phyloP scores from a whole-genome alignment of 2,797 vertebrate species.

The Pseudocheirus occidentalis region DNA sequence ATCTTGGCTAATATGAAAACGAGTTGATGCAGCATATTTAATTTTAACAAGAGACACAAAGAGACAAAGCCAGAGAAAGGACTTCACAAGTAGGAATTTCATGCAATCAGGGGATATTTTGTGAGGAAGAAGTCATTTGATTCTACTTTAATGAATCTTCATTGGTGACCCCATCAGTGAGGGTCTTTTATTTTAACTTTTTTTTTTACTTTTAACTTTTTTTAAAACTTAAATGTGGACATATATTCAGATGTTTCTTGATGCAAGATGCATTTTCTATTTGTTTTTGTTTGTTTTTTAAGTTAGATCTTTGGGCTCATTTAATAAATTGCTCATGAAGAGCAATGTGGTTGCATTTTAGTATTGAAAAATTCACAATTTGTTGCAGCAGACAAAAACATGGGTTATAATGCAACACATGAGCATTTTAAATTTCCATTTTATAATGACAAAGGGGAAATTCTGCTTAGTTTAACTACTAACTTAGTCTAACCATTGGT shows the following conservation, averaged over 20 bases:
- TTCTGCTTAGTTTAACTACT: not conserved
- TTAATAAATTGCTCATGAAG: not conserved
- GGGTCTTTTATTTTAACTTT: not conserved
- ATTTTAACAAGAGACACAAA: not conserved
- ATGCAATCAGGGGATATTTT: not conserved
- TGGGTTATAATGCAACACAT: not conserved
- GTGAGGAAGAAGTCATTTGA: not conserved
- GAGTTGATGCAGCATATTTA: not conserved
- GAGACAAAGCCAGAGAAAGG: not conserved
- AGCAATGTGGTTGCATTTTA: not conserved
- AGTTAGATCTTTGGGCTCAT: not conserved
- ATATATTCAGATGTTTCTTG: not conserved
- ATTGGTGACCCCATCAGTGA: not conserved
- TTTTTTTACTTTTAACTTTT: not conserved
- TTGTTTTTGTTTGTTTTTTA: not conserved
- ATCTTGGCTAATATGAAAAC: not conserved
- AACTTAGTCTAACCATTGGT: not conserved
- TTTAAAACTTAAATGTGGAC: not conserved
- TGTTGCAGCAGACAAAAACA: not conserved
- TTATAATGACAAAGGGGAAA: not conserved
- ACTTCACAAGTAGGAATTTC: not conserved
- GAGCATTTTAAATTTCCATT: not conserved
- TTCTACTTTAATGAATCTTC: not conserved
- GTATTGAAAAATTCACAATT: not conserved
- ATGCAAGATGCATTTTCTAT: not conserved